These are phyloP conservation scores for Clarias gariepinus DNA, from an alignment of 2,113 vertebrate species.

Conservation along the genomic window DNA sequence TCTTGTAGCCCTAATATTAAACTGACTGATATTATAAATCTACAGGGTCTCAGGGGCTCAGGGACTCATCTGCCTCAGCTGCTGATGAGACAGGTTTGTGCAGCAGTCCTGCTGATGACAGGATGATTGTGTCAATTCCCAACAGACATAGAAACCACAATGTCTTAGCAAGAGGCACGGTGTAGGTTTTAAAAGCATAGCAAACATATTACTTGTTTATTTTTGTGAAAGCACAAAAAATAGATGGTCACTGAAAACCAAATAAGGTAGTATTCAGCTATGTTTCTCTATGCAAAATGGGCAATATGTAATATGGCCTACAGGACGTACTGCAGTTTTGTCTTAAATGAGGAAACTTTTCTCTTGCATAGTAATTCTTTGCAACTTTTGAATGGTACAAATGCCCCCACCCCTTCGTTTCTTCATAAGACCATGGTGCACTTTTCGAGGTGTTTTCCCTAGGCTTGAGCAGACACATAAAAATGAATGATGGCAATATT, in stretches of 20 bases:
- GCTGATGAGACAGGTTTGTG: slow-evolving; percentile 44
- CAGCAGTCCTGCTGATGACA: slow-evolving; percentile 22
- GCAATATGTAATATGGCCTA: too few species aligned
- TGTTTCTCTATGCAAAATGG: not conserved
- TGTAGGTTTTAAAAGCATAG: slow-evolving; percentile 3
- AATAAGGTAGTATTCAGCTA: slow-evolving; percentile 12
- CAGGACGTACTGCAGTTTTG: not conserved
- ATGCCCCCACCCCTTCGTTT: slow-evolving; percentile 55
- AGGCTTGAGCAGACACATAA: slow-evolving; percentile 65
- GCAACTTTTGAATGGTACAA: slow-evolving; percentile 65
- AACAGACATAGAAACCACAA: not conserved
- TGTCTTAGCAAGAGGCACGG: not conserved
- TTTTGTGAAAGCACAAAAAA: not conserved
- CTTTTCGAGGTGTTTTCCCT: slow-evolving; percentile 62
- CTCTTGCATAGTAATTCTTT: slow-evolving; percentile 56
- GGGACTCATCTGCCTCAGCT: slow-evolving; percentile 23
- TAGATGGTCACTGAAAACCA: not conserved
- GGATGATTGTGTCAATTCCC: slow-evolving; percentile 31
- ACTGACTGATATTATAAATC: slow-evolving; percentile 22
- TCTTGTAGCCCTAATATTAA: slow-evolving; percentile 27
- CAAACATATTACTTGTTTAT: slow-evolving; percentile 5
- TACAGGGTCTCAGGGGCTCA: not conserved
- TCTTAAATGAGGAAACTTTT: slow-evolving; percentile 51
- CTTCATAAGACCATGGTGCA: slow-evolving; percentile 45
- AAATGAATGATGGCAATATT: slow-evolving; percentile 75